phyloP scores from a whole-genome alignment of 1,140 invertebrate genomes.

The Papilio machaon region DNA sequence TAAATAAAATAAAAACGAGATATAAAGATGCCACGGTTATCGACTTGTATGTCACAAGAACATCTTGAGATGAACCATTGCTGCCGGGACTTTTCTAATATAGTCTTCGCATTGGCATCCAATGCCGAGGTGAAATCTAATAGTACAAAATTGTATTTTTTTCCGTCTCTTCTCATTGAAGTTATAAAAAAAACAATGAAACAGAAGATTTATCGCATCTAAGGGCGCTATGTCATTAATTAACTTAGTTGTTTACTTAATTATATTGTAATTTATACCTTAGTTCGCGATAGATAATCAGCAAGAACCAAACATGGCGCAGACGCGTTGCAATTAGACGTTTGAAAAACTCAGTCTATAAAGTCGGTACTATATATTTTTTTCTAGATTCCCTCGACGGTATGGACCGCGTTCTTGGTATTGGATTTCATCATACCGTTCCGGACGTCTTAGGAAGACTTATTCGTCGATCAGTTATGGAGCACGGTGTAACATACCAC shows the following conservation, averaged over 20 bases:
- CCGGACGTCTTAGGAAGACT: conserved; percentile 43
- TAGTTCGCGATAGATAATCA: conserved; percentile 56
- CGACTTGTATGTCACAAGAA: conserved; percentile 4
- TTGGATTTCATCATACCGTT: conserved; percentile 54
- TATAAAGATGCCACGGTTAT: not conserved
- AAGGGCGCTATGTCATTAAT: conserved; percentile 56
- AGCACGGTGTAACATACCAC: conserved; percentile 22
- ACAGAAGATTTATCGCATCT: conserved; percentile 44
- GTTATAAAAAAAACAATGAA: conserved; percentile 49
- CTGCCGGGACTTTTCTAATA: conserved; percentile 27
- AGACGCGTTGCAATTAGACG: conserved; percentile 56
- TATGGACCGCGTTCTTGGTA: conserved; percentile 51
- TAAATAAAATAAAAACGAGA: not conserved
- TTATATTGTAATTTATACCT: conserved; percentile 67
- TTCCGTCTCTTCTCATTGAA: conserved; percentile 41
- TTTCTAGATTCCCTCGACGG: conserved; percentile 49
- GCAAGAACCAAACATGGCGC: conserved; percentile 59
- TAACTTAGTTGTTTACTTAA: conserved; percentile 60
- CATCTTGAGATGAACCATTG: conserved; percentile 22
- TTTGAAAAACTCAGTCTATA: conserved; percentile 65
- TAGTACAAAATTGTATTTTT: conserved; percentile 42
- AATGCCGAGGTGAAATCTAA: conserved; percentile 49
- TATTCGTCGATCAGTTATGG: conserved; percentile 45
- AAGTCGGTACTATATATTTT: conserved; percentile 62
- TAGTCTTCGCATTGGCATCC: conserved; percentile 23